Evolutionary conservation across 2,113 vertebrate species (phyloP), one percentile per base, ranked within the genome.

Genomic region (Aleadryas rufinucha): DNA sequence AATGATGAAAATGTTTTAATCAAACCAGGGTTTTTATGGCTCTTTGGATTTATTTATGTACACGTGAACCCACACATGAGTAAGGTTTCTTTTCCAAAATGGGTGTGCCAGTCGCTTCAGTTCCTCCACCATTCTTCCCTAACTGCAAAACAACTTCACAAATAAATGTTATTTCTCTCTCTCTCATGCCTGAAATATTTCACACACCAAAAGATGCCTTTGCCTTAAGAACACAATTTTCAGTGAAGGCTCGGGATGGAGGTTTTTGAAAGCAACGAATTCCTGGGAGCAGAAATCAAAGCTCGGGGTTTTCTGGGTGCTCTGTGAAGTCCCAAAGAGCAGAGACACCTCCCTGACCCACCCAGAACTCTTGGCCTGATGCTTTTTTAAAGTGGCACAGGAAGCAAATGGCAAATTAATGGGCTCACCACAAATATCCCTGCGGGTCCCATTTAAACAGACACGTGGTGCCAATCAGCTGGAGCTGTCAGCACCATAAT

Each of bases 21-120:
- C n/a, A 74, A 42, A n/a, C 0, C 2, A 1, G 7, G 0, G 3
- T 37, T 68, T 50, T 45, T 3, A 37, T 53, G 57, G 14, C 8
- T 47, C 9, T 64, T 60, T 18, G 21, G 20, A 17, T 39, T 15
- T 28, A 37, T 63, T 54, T 72, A 7, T 12, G 12, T 24, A 10
- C 16, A 10, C 0, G 2, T 20, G n/a, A 64, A 76, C 24, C 16
- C 24, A 27, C 71, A 71, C 7, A 11, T 11, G 35, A 57, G 19
- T 3, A 42, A 37, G 3, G 10, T 13, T 80, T 52, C 11, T 71
- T 76, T 60, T n/a, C 53, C 47, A 71, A 35, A 57, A 33, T 5
- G 7, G 4, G 8, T 33, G 12, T 39, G 60, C 22, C 33, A n/a
- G 45, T 9, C 27, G 5, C 61, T 45, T 39, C 10, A 83, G 27